Evolutionary conservation across 2,797 vertebrate genomes (phyloP), one percentile per base, ranked within the genome.

Genomic region (Falco rusticolus): DNA sequence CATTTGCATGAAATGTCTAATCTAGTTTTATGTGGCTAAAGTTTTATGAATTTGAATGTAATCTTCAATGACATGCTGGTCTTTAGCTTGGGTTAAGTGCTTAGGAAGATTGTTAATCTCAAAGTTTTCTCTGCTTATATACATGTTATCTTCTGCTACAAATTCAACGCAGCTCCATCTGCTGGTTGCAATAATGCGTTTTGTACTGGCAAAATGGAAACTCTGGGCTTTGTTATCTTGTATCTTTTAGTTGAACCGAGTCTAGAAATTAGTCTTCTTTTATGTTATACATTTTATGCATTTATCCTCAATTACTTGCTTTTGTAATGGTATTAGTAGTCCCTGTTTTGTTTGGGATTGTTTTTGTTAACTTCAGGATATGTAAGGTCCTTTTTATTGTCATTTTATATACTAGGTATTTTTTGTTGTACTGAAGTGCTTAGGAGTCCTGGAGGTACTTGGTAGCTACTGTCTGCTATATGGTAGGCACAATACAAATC

Each of bases 31-130:
- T 37, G 12, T 85, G 61, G 65, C 56, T 87, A 68, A 57, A 54
- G 47, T 87, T 94, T 84, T 93, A 92, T 92, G 72, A 48, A 80
- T 96, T 83, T 83, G 48, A 89, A 90, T 83, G 41, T 91, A 74
- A 78, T 80, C 72, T 93, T 66, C 53, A 80, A 4, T 85, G 57
- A 41, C 53, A 29, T 57, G 24, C 45, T 85, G 61, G 14, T 92
- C 71, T 92, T 6, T 72, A 83, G 37, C 41, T 83, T 74, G 53
- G 29, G 45, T 90, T 87, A 87, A 94, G 29, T 57, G 11, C 50
- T 86, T 16, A 47, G 47, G 60, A 72, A 53, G 41, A 47, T 71
- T 63, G 31, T 34, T 84, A 74, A 65, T 83, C 78, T 89, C 54
- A 80, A 64, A 7, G 13, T 78, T 91, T 94, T 79, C 50, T 85